Evolutionary conservation across 2,888 invertebrate genomes (phyloP), one percentile per base, ranked within the genome.

Genomic region (Lycaena phlaeas): DNA sequence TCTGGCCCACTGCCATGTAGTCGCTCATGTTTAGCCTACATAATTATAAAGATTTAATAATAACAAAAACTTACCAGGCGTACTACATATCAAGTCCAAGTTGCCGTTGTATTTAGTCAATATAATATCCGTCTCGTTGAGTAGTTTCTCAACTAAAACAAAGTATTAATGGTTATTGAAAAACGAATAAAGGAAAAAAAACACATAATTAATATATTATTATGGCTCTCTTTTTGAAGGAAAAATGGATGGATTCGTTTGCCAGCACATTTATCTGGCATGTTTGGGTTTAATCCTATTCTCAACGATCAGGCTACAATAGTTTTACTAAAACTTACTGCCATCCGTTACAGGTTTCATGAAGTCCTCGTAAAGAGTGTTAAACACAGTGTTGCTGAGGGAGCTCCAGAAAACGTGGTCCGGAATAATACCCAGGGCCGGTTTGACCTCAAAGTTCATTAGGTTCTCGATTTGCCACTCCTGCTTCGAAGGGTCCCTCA

Each of bases 21-120:
- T n/a, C n/a, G n/a, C n/a, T n/a, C n/a, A n/a, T n/a, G n/a, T n/a
- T n/a, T n/a, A n/a, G n/a, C n/a, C n/a, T n/a, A n/a, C n/a, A n/a
- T n/a, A n/a, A n/a, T n/a, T n/a, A n/a, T n/a, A n/a, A n/a, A n/a
- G n/a, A n/a, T n/a, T n/a, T n/a, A n/a, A n/a, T n/a, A n/a, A n/a
- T n/a, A n/a, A n/a, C n/a, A n/a, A n/a, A n/a, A 31, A 60, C 55
- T 77, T 85, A 88, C 94, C 95, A 50, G 92, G 88, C 10, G 94
- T 93, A 54, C 92, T 90, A 46, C 93, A 93, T 57, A 95, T 94
- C 11, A 95, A 85, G 69, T 96, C 95, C 46, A 95, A 79, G 57
- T 95, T 94, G 18, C 93, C 94, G 50, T 89, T 92, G 60, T 91
- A 90, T 11, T 94, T 90, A 22, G 87, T 87, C 1, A 94, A 86